These are phyloP conservation scores for Ochropacha duplaris DNA, from an alignment of 2,888 invertebrate genomes.

Conservation along the genomic window DNA sequence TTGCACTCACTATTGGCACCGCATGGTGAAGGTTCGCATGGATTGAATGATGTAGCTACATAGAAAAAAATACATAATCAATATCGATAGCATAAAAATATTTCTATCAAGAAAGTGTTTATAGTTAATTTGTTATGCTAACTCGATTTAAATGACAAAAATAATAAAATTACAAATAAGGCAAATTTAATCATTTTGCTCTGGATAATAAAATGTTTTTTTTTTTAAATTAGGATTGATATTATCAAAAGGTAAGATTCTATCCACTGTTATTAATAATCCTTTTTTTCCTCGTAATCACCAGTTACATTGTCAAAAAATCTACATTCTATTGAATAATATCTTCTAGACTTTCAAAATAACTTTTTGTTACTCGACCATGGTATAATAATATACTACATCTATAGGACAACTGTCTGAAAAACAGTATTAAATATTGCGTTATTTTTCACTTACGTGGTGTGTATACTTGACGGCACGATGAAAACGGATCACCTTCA, in stretches of 20 bases:
- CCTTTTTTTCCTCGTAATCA: no score
- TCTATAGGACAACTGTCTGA: background rate
- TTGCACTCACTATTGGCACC: conserved; percentile 90
- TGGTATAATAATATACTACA: no score
- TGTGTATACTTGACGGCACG: conserved; percentile 85
- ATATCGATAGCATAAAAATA: background rate
- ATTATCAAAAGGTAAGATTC: no score
- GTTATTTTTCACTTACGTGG: conserved; percentile 74
- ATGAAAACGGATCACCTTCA: conserved; percentile 92
- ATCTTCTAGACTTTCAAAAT: no score
- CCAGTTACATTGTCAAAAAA: no score
- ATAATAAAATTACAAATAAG: no score
- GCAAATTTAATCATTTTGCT: no score
- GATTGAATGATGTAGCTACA: conserved; percentile 68
- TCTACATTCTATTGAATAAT: no score
- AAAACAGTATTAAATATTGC: background rate
- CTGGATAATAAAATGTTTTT: no score
- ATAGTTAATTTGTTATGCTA: background rate
- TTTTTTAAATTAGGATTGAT: no score
- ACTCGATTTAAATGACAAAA: no score
- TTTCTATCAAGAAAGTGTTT: background rate
- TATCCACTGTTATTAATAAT: no score
- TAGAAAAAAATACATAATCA: conserved; percentile 14
- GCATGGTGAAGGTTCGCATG: conserved; percentile 90
- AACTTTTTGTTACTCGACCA: background rate